phyloP scores from a whole-genome alignment of 2,888 invertebrate species.

The Cylloceria caligata region DNA sequence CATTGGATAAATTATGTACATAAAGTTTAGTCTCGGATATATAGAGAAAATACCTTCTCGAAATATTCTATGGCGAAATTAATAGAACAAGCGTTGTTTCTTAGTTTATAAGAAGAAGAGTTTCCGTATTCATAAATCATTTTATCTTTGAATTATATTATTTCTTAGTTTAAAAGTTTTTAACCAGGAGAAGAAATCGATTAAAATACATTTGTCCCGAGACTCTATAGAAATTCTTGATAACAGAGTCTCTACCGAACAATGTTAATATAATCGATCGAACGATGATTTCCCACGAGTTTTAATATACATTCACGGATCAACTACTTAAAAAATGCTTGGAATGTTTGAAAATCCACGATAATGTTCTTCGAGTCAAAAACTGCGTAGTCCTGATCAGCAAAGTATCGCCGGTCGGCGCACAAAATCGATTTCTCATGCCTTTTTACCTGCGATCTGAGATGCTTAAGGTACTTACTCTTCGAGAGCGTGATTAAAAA shows the following conservation, averaged over 20 bases:
- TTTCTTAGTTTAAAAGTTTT: slow-evolving; percentile 8
- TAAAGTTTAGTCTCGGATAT: background rate
- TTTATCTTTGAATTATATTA: slow-evolving; percentile 11
- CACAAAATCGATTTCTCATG: slow-evolving; percentile 20
- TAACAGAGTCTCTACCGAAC: slow-evolving; percentile 7
- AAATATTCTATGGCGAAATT: background rate
- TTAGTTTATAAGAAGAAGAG: slow-evolving; percentile 14
- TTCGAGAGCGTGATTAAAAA: slow-evolving; percentile 37
- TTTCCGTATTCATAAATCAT: background rate
- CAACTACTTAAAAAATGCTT: slow-evolving; percentile 12
- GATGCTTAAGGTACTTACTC: slow-evolving; percentile 46
- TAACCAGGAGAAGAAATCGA: background rate
- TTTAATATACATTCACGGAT: slow-evolving; percentile 2
- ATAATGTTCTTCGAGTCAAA: slow-evolving; percentile 13
- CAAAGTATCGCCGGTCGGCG: slow-evolving; percentile 23
- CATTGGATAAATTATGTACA: slow-evolving; percentile 43
- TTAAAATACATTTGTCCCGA: background rate
- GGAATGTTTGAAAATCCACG: slow-evolving; percentile 17
- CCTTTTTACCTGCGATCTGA: slow-evolving; percentile 9
- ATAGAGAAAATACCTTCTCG: too few species aligned
- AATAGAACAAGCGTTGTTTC: background rate
- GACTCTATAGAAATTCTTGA: background rate
- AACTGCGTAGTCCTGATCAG: slow-evolving; percentile 9
- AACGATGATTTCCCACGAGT: slow-evolving; percentile 17
- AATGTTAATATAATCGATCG: background rate